Percentiles rank a stretch among this genome's conserved stretches.
phyloP scores from a whole-genome alignment of 2,888 invertebrate species.

The Agrotis clavis region DNA sequence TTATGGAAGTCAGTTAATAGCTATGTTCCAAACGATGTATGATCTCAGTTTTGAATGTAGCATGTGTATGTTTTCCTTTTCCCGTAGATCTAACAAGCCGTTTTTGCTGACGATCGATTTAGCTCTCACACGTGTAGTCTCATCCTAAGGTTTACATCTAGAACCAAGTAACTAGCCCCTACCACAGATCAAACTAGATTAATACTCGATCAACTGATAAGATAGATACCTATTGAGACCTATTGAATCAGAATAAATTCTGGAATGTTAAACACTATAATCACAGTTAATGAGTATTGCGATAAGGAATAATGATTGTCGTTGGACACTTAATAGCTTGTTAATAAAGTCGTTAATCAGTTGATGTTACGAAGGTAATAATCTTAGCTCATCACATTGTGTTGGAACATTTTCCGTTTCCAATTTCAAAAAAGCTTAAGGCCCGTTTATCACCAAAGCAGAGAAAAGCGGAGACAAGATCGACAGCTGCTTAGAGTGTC shows the following conservation, averaged over 20 bases:
- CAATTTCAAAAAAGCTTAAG: neutral
- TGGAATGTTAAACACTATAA: neutral
- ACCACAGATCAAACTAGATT: slow-evolving; percentile 7
- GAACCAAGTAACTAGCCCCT: neutral
- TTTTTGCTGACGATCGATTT: neutral
- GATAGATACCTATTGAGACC: neutral
- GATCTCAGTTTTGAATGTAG: neutral
- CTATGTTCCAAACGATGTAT: no score
- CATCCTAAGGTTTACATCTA: neutral
- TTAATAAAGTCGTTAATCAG: neutral
- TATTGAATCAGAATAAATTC: neutral
- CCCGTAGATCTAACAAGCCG: slow-evolving; percentile 12
- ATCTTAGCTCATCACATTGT: neutral
- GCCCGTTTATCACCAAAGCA: no score
- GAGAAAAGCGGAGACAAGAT: no score
- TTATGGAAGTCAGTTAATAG: no score
- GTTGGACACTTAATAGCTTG: slow-evolving; percentile 5
- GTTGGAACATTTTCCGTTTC: neutral
- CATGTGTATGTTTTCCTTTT: neutral
- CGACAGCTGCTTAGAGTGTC: no score
- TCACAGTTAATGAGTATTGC: neutral
- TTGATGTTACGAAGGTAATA: neutral
- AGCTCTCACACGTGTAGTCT: slow-evolving; percentile 9
- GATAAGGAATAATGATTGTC: neutral
- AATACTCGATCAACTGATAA: slow-evolving; percentile 12